Percentiles rank a stretch among this genome's conserved stretches.
Evolutionary conservation across 2,888 invertebrate species (phyloP).

Genomic region (Eristalis intricaria): DNA sequence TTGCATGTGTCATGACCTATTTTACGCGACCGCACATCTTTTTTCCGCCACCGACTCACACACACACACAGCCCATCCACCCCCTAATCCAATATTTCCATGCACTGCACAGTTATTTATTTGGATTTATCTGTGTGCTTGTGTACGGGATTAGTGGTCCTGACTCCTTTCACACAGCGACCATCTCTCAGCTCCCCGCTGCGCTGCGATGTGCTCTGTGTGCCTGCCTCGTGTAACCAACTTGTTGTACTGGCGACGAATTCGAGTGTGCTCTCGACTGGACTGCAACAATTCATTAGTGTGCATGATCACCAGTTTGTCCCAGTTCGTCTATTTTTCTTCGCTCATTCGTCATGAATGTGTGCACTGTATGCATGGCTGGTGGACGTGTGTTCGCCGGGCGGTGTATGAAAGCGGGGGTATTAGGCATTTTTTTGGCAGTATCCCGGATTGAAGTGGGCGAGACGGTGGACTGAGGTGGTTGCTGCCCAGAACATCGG

Average conservation of each 20-base stretch:
- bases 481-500: slow-evolving; percentile 20
- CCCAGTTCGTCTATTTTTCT: slow-evolving; percentile 20
- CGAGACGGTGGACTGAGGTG: background rate
- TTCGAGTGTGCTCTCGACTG: slow-evolving; percentile 26
- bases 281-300: slow-evolving; percentile 65
- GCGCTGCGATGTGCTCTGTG: background rate
- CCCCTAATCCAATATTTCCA: slow-evolving; percentile 55
- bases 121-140: slow-evolving; percentile 51
- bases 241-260: slow-evolving; percentile 40
- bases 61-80: background rate
- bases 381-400: background rate
- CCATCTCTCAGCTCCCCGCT: background rate
- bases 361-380: background rate
- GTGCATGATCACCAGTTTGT: slow-evolving; percentile 65
- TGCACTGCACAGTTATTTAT: slow-evolving; percentile 56
- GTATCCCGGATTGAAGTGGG: slow-evolving; percentile 35
- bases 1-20: slow-evolving; percentile 62
- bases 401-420: slow-evolving; percentile 4
- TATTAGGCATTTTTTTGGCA: slow-evolving; percentile 16
- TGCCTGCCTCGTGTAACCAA: slow-evolving; percentile 28
- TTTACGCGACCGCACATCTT: slow-evolving; percentile 46
- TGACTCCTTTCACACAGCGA: background rate
- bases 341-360: background rate
- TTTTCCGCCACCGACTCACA: background rate
- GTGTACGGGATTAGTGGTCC: slow-evolving; percentile 45